Percentiles rank a stretch among this genome's conserved stretches.
These are phyloP conservation scores for Standfussiana lucernea DNA, from an alignment of 2,888 invertebrate genomes.

Conservation along the genomic window DNA sequence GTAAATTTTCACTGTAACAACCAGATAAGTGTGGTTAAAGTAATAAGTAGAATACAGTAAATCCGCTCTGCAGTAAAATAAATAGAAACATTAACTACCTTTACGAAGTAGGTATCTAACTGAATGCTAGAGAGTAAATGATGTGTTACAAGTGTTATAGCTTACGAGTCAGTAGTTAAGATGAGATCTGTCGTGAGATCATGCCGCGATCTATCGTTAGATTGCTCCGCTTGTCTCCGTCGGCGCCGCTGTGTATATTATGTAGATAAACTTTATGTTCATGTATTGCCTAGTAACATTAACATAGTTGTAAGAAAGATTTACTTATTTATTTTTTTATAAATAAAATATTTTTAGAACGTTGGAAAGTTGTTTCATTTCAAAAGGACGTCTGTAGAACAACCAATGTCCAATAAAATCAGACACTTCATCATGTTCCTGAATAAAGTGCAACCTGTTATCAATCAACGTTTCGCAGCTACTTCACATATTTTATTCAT, in stretches of 20 bases:
- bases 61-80: background rate
- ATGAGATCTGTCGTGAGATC: constrained; percentile 26
- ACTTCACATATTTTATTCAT: background rate
- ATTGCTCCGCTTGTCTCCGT: constrained; percentile 17
- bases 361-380: constrained; percentile 30
- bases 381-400: background rate
- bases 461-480: constrained; percentile 6
- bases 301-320: constrained; percentile 74
- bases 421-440: background rate
- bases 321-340: constrained; percentile 75
- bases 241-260: constrained; percentile 47
- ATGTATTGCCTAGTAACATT: constrained; percentile 79
- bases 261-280: constrained; percentile 61
- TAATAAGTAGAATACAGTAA: background rate
- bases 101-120: background rate
- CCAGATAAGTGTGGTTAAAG: background rate
- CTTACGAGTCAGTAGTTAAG: constrained; percentile 37
- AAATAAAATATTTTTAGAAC: constrained; percentile 64
- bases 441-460: background rate
- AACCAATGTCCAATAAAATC: background rate
- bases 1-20: constrained; percentile 6
- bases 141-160: constrained; percentile 11
- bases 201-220: constrained; percentile 38
- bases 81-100: background rate
- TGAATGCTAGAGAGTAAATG: background rate